These are phyloP conservation scores for Agrilus cyanescens DNA, from an alignment of 2,888 invertebrate species.

Conservation along the genomic window DNA sequence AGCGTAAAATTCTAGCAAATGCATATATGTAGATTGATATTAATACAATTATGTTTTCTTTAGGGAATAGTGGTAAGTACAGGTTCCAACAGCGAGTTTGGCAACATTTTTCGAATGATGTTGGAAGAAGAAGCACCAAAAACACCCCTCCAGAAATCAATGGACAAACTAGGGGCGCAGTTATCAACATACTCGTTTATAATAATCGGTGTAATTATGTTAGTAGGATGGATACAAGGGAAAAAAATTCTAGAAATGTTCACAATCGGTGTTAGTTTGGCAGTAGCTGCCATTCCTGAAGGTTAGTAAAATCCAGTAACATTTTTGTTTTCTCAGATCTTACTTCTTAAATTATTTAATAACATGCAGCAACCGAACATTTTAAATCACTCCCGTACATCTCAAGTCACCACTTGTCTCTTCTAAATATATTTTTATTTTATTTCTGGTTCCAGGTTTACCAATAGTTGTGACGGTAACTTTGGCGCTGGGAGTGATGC, in stretches of 20 bases:
- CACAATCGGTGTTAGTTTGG: conserved; percentile 94
- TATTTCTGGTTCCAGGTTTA: conserved; percentile 48
- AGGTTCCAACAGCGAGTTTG: conserved; percentile 94
- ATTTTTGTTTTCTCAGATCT: background rate
- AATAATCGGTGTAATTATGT: conserved; percentile 93
- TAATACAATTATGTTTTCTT: conserved; percentile 8
- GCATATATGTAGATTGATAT: background rate
- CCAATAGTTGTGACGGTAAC: conserved; percentile 99
- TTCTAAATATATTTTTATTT: background rate
- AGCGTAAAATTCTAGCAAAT: too few relatives aligned
- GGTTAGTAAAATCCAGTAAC: conserved; percentile 39
- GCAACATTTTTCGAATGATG: conserved; percentile 99
- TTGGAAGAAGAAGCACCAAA: conserved; percentile 97
- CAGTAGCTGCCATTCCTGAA: conserved; percentile 97
- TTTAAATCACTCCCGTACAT: too few relatives aligned
- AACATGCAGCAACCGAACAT: too few relatives aligned
- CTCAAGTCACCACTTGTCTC: too few relatives aligned
- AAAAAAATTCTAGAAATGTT: conserved; percentile 94
- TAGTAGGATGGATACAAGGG: conserved; percentile 93
- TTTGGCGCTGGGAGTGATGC: conserved; percentile 92
- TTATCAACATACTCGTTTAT: conserved; percentile 94
- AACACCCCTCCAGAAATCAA: conserved; percentile 93
- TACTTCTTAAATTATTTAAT: too few relatives aligned
- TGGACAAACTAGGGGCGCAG: conserved; percentile 95
- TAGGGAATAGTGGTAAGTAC: conserved; percentile 96